Base-by-base conservation (phyloP, 2,113 vertebrate genomes). In the Muscicapa adusta region DNA sequence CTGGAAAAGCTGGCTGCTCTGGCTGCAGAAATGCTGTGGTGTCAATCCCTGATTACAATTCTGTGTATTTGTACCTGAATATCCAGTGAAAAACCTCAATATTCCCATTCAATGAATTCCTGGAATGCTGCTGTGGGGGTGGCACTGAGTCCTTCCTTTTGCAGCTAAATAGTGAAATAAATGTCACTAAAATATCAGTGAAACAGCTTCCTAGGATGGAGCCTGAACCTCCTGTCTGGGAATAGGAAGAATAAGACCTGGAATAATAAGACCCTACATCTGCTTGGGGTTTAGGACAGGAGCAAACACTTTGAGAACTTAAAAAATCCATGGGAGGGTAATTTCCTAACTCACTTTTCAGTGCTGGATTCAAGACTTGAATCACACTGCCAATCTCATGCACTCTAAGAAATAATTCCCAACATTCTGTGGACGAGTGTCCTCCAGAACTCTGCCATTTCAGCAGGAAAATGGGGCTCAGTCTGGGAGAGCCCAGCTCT, bases 41-140 rank as follows among this genome's bases (percentile, higher is more conserved):
- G 38, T n/a, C 29, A 29, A 24, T 6, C 17, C 8, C 13, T 15
- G 4, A 10, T 51, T 14, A 18, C 23, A 67, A 0, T 18, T 7
- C 5, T 13, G 6, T 0, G 4, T 13, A 8, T 50, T 10, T 18
- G 53, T 22, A 36, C 48, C 36, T 26, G 14, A 62, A 14, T 1
- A 12, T 25, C 18, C 57, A 42, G 7, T 12, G 45, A 62, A 47
- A 58, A 36, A 14, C 48, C 38, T 60, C 33, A 15, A 6, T 18
- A 20, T 50, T 74, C 33, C 26, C 4, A 2, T 14, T 24, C 14
- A 19, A 0, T 9, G 70, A 42, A 31, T 14, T 50, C 43, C 25
- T 68, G 76, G 34, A 38, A 72, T 13, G 42, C 48, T 75, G 70
- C 34, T 60, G 14, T 3, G n/a, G 79, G 12, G 68, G 48, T 1